These are phyloP conservation scores for Poecilus cupreus DNA, from an alignment of 2,888 invertebrate genomes.

Conservation along the genomic window DNA sequence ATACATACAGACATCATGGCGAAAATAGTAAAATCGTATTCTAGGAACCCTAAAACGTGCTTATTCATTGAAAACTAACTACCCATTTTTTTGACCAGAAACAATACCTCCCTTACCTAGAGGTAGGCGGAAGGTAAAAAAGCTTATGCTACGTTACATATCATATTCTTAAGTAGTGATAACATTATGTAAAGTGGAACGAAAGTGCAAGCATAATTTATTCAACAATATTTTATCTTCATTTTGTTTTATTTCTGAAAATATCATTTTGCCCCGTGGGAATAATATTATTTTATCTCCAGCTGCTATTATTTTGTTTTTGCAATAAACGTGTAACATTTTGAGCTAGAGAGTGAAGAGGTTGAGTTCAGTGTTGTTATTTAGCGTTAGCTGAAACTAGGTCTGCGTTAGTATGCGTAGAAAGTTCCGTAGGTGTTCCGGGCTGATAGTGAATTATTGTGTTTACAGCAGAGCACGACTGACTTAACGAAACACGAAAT, in stretches of 20 bases:
- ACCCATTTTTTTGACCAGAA: too few relatives aligned
- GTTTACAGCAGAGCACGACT: neutral
- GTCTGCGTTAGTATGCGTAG: neutral
- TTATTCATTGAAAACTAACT: too few relatives aligned
- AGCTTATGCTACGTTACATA: too few relatives aligned
- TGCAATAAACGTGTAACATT: neutral
- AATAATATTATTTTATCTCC: neutral
- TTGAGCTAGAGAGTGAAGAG: neutral
- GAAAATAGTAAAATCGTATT: too few relatives aligned
- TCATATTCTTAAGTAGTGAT: too few relatives aligned
- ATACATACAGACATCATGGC: too few relatives aligned
- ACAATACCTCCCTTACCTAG: too few relatives aligned
- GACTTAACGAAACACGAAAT: constrained; percentile 6
- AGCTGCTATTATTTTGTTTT: neutral
- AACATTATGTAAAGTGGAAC: neutral
- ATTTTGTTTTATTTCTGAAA: neutral
- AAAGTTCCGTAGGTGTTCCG: neutral
- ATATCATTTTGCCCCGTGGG: neutral
- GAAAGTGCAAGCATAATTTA: too few relatives aligned
- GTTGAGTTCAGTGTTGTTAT: neutral
- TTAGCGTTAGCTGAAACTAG: neutral
- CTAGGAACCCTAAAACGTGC: too few relatives aligned
- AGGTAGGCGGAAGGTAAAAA: too few relatives aligned
- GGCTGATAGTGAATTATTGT: constrained; percentile 9
- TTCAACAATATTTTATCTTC: neutral